phyloP scores from a whole-genome alignment of 2,888 invertebrate genomes.

The Lasioglossum lativentre region DNA sequence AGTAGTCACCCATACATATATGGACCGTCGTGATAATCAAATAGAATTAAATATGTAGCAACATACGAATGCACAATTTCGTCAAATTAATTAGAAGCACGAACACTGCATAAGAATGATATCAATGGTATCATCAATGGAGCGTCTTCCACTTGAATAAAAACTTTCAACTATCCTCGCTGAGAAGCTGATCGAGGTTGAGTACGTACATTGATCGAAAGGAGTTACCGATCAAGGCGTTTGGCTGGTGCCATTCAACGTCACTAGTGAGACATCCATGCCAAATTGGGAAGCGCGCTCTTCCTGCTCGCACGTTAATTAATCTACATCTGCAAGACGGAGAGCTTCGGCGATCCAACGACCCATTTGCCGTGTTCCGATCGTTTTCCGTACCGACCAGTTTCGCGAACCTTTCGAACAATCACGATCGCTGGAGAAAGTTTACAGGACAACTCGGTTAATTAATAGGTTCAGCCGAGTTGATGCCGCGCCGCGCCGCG shows the following conservation, averaged over 20 bases:
- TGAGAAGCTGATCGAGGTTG: background rate
- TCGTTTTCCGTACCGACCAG: slow-evolving; percentile 37
- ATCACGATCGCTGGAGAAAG: slow-evolving; percentile 49
- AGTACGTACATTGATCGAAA: background rate
- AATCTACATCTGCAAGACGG: slow-evolving; percentile 49
- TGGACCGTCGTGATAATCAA: no score
- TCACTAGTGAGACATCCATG: slow-evolving; percentile 26
- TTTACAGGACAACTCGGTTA: slow-evolving; percentile 51
- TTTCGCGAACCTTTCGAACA: slow-evolving; percentile 46
- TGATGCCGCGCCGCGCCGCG: slow-evolving; percentile 22
- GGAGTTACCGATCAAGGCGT: background rate
- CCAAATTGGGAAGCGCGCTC: slow-evolving; percentile 26
- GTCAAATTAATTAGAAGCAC: no score
- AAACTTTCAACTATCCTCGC: background rate
- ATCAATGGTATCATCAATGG: background rate
- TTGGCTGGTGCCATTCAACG: background rate
- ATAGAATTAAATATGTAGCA: no score
- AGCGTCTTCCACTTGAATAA: background rate
- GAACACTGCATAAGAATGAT: background rate
- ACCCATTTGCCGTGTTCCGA: slow-evolving; percentile 42
- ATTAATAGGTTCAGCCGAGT: slow-evolving; percentile 53
- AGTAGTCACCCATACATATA: no score
- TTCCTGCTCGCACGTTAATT: slow-evolving; percentile 51
- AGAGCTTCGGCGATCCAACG: slow-evolving; percentile 36
- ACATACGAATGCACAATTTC: no score